These are phyloP conservation scores for Aegithalos caudatus DNA, from an alignment of 2,113 vertebrate genomes.

Conservation along the genomic window DNA sequence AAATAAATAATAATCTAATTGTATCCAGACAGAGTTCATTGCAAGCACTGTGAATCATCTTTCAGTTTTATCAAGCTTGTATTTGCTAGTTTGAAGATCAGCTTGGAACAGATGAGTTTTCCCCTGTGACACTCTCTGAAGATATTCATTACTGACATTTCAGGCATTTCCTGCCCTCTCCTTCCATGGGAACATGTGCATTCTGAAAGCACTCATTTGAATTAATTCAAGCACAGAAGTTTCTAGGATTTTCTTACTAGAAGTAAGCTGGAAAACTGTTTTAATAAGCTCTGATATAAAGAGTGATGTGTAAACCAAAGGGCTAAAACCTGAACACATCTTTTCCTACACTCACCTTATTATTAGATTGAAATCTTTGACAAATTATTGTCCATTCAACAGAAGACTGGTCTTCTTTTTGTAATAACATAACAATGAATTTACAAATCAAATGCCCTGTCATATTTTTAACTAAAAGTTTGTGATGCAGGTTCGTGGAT, in stretches of 20 bases:
- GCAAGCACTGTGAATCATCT: not conserved
- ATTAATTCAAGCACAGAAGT: not conserved
- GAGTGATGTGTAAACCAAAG: not conserved
- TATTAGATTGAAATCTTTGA: not conserved
- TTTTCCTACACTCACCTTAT: not conserved
- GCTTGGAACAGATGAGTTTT: not conserved
- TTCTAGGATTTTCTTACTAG: not conserved
- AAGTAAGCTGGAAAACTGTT: not conserved
- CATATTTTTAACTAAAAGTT: not conserved
- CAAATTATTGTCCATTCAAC: not conserved
- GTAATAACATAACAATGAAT: not conserved
- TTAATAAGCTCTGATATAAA: not conserved
- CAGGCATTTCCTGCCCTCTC: conserved; percentile 9
- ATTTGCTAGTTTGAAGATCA: not conserved
- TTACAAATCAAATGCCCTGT: not conserved
- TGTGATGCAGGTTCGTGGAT: not conserved
- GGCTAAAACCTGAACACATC: not conserved
- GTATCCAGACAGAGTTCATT: not conserved
- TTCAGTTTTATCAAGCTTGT: not conserved
- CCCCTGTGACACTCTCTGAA: not conserved
- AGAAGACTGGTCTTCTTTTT: not conserved
- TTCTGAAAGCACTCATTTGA: not conserved
- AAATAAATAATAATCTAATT: not conserved
- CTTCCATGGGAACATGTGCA: not conserved
- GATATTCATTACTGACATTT: not conserved